These are phyloP conservation scores for Crambe crambe DNA, from an alignment of 37 sponge, comb jelly and placozoan genomes.

Conservation along the genomic window DNA sequence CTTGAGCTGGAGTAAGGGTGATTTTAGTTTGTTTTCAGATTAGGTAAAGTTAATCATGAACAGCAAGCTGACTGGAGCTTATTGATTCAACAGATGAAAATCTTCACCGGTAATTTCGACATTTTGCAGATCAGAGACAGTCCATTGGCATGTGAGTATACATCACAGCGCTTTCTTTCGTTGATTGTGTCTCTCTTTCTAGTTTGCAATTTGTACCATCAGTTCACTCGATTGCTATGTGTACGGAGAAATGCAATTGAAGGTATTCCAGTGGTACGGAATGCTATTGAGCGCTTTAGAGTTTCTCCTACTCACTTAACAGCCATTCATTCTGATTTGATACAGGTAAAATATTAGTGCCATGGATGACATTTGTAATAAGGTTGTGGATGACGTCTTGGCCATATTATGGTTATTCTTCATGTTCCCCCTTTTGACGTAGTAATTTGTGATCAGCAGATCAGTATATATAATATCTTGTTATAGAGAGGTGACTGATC, in stretches of 20 bases:
- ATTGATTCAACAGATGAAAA: conserved; percentile 39
- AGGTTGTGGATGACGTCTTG: no score
- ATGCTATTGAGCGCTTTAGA: conserved; percentile 60
- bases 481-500: no score
- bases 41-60: conserved; percentile 7
- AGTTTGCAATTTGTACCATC: conserved; percentile 65
- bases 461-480: no score
- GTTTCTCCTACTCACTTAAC: conserved; percentile 59
- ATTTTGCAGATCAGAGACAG: conserved; percentile 17
- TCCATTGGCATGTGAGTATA: conserved; percentile 36
- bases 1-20: background rate
- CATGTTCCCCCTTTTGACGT: no score
- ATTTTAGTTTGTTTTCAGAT: background rate
- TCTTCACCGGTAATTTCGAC: conserved; percentile 21
- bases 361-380: no score
- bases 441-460: no score
- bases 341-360: conserved; percentile 51
- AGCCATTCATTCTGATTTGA: conserved; percentile 79
- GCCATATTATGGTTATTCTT: no score
- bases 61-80: conserved; percentile 19
- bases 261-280: conserved; percentile 31
- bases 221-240: conserved; percentile 30
- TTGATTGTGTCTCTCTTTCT: no score
- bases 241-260: conserved; percentile 16
- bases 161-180: background rate